Evolutionary conservation across 2,888 invertebrate genomes (phyloP).

Genomic region (Sisyra terminalis): DNA sequence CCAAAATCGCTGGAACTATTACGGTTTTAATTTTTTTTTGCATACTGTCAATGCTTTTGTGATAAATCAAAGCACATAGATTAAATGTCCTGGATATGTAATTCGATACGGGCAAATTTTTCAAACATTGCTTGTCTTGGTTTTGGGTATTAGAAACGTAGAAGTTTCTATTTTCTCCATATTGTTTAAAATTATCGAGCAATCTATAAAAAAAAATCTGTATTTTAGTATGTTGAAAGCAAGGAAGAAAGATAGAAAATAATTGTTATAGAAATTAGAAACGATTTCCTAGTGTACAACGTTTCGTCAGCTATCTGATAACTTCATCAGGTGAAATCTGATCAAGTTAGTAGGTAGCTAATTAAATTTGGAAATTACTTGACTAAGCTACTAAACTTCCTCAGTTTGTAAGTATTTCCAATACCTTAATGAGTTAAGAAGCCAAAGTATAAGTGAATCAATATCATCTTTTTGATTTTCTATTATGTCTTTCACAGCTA

Average conservation of each 20-base stretch:
- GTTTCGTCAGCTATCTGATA: too few relatives aligned
- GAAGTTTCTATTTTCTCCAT: constrained; percentile 81
- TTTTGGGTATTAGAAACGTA: constrained; percentile 70
- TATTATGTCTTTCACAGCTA: constrained; percentile 65
- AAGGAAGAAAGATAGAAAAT: too few relatives aligned
- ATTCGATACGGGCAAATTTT: constrained; percentile 88
- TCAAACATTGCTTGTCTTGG: constrained; percentile 83
- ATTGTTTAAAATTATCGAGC: constrained; percentile 84
- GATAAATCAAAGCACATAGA: constrained; percentile 70
- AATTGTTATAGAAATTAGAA: too few relatives aligned
- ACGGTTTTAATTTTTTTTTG: constrained; percentile 36
- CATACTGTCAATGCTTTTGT: constrained; percentile 38
- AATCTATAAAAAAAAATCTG: constrained; percentile 27
- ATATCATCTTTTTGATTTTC: constrained; percentile 62
- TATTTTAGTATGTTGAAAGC: too few relatives aligned
- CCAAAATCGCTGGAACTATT: constrained; percentile 81
- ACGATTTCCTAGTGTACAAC: too few relatives aligned
- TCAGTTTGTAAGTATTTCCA: neutral
- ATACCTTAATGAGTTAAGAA: constrained; percentile 59
- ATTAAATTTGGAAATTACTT: too few relatives aligned
- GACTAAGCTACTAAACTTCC: too few relatives aligned
- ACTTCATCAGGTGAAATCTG: too few relatives aligned
- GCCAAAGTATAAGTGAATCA: constrained; percentile 70
- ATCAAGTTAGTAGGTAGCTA: too few relatives aligned
- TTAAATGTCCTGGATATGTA: constrained; percentile 73